These are phyloP conservation scores for Tricholaema leucomelas DNA, from an alignment of 2,113 vertebrate genomes.

Conservation along the genomic window DNA sequence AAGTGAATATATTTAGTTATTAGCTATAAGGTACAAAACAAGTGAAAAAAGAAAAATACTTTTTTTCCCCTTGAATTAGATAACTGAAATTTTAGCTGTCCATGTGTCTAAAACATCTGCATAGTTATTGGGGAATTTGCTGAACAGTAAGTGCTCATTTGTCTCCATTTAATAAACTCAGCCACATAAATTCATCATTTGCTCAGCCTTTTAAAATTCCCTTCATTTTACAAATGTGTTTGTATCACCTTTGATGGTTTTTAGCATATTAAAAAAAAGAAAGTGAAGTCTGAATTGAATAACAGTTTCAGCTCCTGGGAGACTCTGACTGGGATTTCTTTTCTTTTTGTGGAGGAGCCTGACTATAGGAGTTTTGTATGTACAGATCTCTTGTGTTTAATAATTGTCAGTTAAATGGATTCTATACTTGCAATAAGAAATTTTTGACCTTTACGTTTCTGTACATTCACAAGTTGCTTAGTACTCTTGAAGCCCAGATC, in stretches of 20 bases:
- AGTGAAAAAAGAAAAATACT: no score
- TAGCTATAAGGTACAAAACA: constrained; percentile 66
- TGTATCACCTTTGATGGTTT: background rate
- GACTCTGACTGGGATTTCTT: background rate
- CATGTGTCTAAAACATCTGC: background rate
- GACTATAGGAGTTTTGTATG: background rate
- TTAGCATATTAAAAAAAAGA: background rate
- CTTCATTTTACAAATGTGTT: background rate
- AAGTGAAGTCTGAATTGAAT: background rate
- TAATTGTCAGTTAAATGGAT: background rate
- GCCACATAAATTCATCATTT: background rate
- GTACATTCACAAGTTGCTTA: background rate
- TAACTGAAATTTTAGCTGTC: background rate
- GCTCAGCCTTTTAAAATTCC: background rate
- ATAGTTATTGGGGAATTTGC: background rate
- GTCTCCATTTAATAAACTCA: background rate
- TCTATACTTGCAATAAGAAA: background rate
- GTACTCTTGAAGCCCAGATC: background rate
- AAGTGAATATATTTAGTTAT: constrained; percentile 65
- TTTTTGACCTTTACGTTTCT: background rate
- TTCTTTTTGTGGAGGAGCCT: background rate
- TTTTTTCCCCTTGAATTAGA: constrained; percentile 27
- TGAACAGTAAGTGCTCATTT: background rate
- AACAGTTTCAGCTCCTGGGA: background rate
- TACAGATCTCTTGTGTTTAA: background rate